phyloP scores from a whole-genome alignment of 2,888 invertebrate species.

The Anthophora plumipes region DNA sequence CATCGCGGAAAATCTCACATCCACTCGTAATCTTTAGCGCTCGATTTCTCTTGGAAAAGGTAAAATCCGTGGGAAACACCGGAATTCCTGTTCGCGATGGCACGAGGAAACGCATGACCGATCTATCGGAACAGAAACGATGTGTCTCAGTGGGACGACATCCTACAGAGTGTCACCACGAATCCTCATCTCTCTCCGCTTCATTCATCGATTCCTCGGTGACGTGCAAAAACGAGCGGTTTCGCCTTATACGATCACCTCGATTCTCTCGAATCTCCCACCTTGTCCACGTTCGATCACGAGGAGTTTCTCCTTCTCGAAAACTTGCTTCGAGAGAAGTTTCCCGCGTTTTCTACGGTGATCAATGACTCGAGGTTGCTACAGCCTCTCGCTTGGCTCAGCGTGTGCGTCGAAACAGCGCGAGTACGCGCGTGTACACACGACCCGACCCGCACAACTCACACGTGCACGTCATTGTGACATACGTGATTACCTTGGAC shows the following conservation, averaged over 20 bases:
- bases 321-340: slow-evolving; percentile 45
- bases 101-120: slow-evolving; percentile 37
- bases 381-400: slow-evolving; percentile 40
- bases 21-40: not conserved
- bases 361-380: slow-evolving; percentile 76
- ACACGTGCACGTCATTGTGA: slow-evolving; percentile 76
- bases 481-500: slow-evolving; percentile 83
- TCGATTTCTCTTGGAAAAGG: slow-evolving; percentile 30
- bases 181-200: slow-evolving; percentile 37
- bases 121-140: slow-evolving; percentile 47
- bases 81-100: slow-evolving; percentile 39
- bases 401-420: slow-evolving; percentile 11
- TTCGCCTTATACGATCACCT: slow-evolving; percentile 70
- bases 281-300: not conserved
- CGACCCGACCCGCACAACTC: slow-evolving; percentile 33
- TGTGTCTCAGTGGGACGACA: slow-evolving; percentile 76
- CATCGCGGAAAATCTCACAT: slow-evolving; percentile 46
- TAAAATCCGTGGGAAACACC: slow-evolving; percentile 51
- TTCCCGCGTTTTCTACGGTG: slow-evolving; percentile 74
- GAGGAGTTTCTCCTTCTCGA: slow-evolving; percentile 15
- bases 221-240: slow-evolving; percentile 71
- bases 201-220: slow-evolving; percentile 75
- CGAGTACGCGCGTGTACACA: slow-evolving; percentile 10
- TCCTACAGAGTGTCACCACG: slow-evolving; percentile 64
- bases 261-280: slow-evolving; percentile 10